phyloP scores from a whole-genome alignment of 2,888 invertebrate genomes.

The Molorchus minor region DNA sequence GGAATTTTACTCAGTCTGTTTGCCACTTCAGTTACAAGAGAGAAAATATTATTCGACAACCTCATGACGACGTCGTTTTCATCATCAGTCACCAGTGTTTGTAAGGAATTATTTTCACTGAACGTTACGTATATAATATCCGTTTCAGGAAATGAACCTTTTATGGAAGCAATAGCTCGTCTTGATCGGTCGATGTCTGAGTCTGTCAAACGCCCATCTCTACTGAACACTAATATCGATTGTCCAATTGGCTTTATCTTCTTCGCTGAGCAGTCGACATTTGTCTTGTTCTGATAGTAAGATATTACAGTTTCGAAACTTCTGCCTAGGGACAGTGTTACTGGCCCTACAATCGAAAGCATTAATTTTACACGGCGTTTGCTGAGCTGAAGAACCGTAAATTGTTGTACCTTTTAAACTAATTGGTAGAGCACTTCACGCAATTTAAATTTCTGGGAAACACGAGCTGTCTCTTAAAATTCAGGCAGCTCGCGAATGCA shows the following conservation, averaged over 20 bases:
- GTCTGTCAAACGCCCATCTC: slow-evolving; percentile 56
- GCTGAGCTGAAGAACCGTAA: too few relatives aligned
- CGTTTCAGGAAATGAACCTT: slow-evolving; percentile 65
- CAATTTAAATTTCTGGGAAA: too few relatives aligned
- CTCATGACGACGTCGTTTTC: slow-evolving; percentile 65
- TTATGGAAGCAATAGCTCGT: slow-evolving; percentile 62
- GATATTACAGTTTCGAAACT: slow-evolving; percentile 64
- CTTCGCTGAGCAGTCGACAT: slow-evolving; percentile 56
- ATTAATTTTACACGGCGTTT: too few relatives aligned
- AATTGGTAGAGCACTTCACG: too few relatives aligned
- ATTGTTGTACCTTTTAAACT: too few relatives aligned
- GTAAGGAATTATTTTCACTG: slow-evolving; percentile 41
- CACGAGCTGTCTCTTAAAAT: too few relatives aligned
- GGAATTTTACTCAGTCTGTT: slow-evolving; percentile 53
- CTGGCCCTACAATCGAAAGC: slow-evolving; percentile 64
- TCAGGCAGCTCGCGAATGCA: too few relatives aligned
- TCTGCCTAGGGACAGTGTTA: slow-evolving; percentile 64
- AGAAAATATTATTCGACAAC: slow-evolving; percentile 45
- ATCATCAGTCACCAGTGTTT: slow-evolving; percentile 38
- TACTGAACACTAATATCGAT: slow-evolving; percentile 65
- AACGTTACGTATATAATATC: slow-evolving; percentile 67
- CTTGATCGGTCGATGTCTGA: slow-evolving; percentile 62
- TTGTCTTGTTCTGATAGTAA: slow-evolving; percentile 63
- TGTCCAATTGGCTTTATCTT: slow-evolving; percentile 63
- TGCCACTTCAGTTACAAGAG: slow-evolving; percentile 50